These are phyloP conservation scores for Cardinalis cardinalis DNA, from an alignment of 2,113 vertebrate genomes.

Conservation along the genomic window DNA sequence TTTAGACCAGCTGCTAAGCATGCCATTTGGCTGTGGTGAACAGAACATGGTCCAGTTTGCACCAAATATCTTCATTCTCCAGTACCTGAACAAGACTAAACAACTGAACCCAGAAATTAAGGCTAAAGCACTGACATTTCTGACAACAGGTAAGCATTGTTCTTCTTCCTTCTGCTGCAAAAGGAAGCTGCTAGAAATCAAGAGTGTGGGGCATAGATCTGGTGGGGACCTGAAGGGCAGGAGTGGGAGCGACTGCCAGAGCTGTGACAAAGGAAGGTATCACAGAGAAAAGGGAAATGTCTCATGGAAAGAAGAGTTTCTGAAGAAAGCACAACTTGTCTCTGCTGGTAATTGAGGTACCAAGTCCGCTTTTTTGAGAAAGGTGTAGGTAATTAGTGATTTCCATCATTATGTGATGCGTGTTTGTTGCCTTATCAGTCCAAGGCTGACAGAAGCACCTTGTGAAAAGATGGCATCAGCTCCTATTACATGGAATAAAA, in stretches of 20 bases:
- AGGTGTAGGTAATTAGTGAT: not conserved
- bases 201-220: not conserved
- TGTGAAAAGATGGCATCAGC: not conserved
- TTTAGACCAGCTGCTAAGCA: slow-evolving; percentile 71
- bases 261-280: not conserved
- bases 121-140: slow-evolving; percentile 62
- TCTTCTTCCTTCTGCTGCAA: not conserved
- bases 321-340: not conserved
- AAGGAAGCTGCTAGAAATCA: not conserved
- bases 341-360: not conserved
- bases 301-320: not conserved
- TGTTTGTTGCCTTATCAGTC: not conserved
- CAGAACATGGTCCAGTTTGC: slow-evolving; percentile 87
- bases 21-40: slow-evolving; percentile 82
- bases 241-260: not conserved
- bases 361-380: not conserved
- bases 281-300: not conserved
- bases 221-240: not conserved
- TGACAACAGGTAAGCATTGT: slow-evolving; percentile 73
- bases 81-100: slow-evolving; percentile 77
- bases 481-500: not conserved
- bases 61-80: slow-evolving; percentile 84
- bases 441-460: not conserved
- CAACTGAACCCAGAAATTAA: slow-evolving; percentile 68
- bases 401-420: not conserved